These are phyloP conservation scores for Coregonus suidteri DNA, from an alignment of 2,797 vertebrate species.

Conservation along the genomic window DNA sequence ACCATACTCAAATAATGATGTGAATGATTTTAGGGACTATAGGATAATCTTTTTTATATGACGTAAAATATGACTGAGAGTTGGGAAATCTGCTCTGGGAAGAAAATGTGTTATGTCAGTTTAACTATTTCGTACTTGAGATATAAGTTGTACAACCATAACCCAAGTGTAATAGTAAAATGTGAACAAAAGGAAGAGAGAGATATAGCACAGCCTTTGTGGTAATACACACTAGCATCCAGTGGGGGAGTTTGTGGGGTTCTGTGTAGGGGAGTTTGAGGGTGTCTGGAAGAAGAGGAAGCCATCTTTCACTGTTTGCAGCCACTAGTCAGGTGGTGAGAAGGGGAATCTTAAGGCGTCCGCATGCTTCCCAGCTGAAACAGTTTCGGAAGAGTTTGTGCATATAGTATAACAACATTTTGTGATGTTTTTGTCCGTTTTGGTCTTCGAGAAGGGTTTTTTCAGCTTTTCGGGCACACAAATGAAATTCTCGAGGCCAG, in stretches of 20 bases:
- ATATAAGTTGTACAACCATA: too few species aligned
- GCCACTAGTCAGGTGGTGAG: background rate
- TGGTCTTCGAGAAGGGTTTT: background rate
- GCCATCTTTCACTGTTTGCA: conserved; percentile 14
- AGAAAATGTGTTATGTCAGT: too few species aligned
- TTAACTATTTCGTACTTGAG: too few species aligned
- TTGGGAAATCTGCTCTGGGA: conserved; percentile 14
- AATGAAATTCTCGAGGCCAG: too few species aligned
- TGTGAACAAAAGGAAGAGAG: conserved; percentile 29
- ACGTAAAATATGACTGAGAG: conserved; percentile 20
- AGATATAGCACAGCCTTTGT: conserved; percentile 16
- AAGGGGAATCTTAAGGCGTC: background rate
- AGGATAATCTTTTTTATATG: conserved; percentile 26
- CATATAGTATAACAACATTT: too few species aligned
- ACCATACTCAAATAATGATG: conserved; percentile 31
- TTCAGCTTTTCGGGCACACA: too few species aligned
- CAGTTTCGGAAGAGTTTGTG: too few species aligned
- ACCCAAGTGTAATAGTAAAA: conserved; percentile 7
- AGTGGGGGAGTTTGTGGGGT: conserved; percentile 8
- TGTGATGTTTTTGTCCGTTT: too few species aligned
- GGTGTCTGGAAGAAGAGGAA: conserved; percentile 21
- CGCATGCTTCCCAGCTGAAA: too few species aligned
- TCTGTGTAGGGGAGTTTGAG: conserved; percentile 5
- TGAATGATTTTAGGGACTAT: conserved; percentile 24
- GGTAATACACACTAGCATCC: conserved; percentile 27